Evolutionary conservation across 64 coral and sea anemone genomes (phyloP), one percentile per base, ranked within the genome.

Genomic region (Porites australiensis): DNA sequence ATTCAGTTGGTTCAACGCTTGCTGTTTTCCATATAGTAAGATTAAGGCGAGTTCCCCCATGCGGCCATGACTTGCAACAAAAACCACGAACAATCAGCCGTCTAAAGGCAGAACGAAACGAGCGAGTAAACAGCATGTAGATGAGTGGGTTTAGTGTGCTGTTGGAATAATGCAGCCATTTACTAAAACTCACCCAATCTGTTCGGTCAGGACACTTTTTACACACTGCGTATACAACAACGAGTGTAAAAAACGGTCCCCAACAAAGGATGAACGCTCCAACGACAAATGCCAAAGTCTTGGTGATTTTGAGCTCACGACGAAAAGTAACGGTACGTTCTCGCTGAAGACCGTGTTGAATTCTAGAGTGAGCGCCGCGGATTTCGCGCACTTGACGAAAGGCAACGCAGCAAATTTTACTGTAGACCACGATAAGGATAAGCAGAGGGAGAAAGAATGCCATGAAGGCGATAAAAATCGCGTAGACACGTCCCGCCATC

Each of bases 111-210:
- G 85, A 67, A 54, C 95, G 85, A 64, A 91, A 97, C 8, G 77
- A 82, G 19, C 44, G 86, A 4, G 93, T 97, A 49, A 97, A 94
- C 12, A 94, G 82, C 8, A 89, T 90, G 51, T 97, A 97, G 54
- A 97, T 86, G 7, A 97, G 86, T 2, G 95, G 95, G 51, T 97
- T 97, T 6, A 89, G 43, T n/a, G 86, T 90, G n/a, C 84, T 97
- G 70, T 88, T 91, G 16, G 85, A 60, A 77, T 94, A 97, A 70
- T 97, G 93, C 69, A 97, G 68, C 95, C 95, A 97, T 27, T 97
- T 94, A 43, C 95, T 97, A 2, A 19, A 61, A 18, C 73, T 65
- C 13, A 91, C 79, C 19, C 81, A 74, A 8, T 48, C 57, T 8
- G 62, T 15, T 6, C 72, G 50, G 47, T 61, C 27, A 15, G 72